phyloP scores from a whole-genome alignment of 2,888 invertebrate species.

The Entomobrya proxima region DNA sequence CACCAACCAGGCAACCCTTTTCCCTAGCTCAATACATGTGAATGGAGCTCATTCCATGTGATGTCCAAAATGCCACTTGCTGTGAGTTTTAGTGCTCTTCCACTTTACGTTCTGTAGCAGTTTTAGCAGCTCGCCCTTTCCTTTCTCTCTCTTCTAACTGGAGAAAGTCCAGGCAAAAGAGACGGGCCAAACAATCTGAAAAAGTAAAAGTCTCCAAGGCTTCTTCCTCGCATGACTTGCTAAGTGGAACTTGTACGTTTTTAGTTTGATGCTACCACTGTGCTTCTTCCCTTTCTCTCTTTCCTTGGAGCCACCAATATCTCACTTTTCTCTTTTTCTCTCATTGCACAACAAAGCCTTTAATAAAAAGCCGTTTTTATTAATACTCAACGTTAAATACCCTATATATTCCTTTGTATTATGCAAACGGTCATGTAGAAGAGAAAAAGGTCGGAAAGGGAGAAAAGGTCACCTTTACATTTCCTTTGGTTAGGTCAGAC shows the following conservation, averaged over 20 bases:
- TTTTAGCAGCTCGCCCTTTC: conserved; percentile 11
- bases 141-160: conserved; percentile 49
- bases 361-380: conserved; percentile 48
- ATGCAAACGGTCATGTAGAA: conserved; percentile 33
- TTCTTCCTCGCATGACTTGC: conserved; percentile 66
- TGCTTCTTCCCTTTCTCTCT: conserved; percentile 6
- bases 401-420: conserved; percentile 13
- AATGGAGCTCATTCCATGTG: conserved; percentile 52
- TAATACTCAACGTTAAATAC: conserved; percentile 34
- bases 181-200: conserved; percentile 56
- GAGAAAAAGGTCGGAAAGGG: conserved; percentile 26
- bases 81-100: conserved; percentile 58
- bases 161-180: conserved; percentile 59
- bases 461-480: conserved; percentile 48
- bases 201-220: conserved; percentile 64
- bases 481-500: conserved; percentile 38
- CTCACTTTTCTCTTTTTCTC: conserved; percentile 1
- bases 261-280: conserved; percentile 21
- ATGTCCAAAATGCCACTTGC: conserved; percentile 67
- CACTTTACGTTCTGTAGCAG: background rate
- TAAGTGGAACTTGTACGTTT: conserved; percentile 65
- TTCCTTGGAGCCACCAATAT: background rate
- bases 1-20: conserved; percentile 13
- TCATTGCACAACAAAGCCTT: conserved; percentile 45
- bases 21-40: background rate